Percentiles rank a stretch among this genome's conserved stretches.
phyloP scores from a whole-genome alignment of 2,797 vertebrate species.

The Percopsis omiscomaycus region DNA sequence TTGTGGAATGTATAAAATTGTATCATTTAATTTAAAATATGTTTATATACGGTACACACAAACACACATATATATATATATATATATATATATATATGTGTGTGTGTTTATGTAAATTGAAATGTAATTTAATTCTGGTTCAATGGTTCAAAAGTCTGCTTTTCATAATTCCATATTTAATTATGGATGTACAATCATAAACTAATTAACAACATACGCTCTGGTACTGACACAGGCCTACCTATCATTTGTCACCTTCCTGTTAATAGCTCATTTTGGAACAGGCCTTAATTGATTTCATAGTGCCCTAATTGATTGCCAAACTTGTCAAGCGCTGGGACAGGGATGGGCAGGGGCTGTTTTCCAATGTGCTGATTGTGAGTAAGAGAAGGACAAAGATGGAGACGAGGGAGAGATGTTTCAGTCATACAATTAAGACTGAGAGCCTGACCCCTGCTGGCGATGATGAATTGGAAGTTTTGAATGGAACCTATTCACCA shows the following conservation, averaged over 20 bases:
- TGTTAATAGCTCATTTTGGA: constrained; percentile 62
- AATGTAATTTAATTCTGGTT: too few species aligned
- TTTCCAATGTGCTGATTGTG: constrained; percentile 49
- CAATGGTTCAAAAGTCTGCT: neutral
- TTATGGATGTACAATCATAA: constrained; percentile 45
- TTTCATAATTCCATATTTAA: constrained; percentile 58
- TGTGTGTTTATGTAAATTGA: too few species aligned
- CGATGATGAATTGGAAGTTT: constrained; percentile 30
- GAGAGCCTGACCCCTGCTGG: constrained; percentile 34
- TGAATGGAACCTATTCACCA: neutral
- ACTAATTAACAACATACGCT: constrained; percentile 58
- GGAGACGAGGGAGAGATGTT: neutral
- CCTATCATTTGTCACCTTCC: constrained; percentile 57
- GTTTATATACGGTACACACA: too few species aligned
- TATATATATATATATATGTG: too few species aligned
- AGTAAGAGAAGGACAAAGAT: constrained; percentile 12
- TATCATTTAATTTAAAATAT: too few species aligned
- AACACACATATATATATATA: too few species aligned
- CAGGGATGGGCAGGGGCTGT: constrained; percentile 40
- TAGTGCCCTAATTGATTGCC: constrained; percentile 55
- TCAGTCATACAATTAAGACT: constrained; percentile 38
- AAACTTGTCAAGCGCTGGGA: constrained; percentile 11
- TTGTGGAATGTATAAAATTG: too few species aligned
- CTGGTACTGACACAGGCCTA: constrained; percentile 37
- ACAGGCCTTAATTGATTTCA: constrained; percentile 60